Evolutionary conservation across 1,140 invertebrate species (phyloP).

Genomic region (Brachionus manjavacas): DNA sequence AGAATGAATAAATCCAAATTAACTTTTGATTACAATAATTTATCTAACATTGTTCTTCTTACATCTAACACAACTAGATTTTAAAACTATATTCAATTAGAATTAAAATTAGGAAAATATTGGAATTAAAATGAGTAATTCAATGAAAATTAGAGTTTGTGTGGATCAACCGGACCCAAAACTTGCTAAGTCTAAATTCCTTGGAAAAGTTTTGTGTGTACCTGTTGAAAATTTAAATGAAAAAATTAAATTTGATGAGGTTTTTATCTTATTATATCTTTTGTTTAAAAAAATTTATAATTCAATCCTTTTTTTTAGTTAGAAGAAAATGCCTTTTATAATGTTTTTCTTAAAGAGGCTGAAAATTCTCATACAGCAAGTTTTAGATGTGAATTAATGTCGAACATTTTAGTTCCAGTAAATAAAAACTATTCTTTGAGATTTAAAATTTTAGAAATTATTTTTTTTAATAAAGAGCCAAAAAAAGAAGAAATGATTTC

Average conservation of each 20-base stretch:
- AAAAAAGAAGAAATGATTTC: not conserved
- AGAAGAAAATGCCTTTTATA: not conserved
- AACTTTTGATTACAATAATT: no score
- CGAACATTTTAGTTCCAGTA: not conserved
- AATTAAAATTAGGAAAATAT: no score
- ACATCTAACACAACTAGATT: no score
- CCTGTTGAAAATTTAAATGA: not conserved
- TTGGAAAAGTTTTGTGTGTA: not conserved
- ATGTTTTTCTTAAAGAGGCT: not conserved
- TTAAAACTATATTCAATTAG: no score
- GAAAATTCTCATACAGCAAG: not conserved
- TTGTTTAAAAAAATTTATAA: not conserved
- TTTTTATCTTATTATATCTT: not conserved
- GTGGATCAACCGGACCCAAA: not conserved
- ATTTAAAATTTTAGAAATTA: not conserved
- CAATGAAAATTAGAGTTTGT: no score
- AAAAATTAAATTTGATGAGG: not conserved
- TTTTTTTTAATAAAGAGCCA: not conserved
- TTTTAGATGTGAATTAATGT: not conserved
- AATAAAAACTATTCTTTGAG: not conserved
- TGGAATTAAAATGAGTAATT: no score
- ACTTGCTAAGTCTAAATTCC: not conserved
- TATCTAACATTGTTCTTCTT: no score
- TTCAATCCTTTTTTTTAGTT: not conserved
- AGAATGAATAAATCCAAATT: no score